A percentile compares a stretch with the other conserved stretches of the same genome.
phyloP scores from a whole-genome alignment of 2,888 invertebrate genomes.

The Marronus borbonicus region DNA sequence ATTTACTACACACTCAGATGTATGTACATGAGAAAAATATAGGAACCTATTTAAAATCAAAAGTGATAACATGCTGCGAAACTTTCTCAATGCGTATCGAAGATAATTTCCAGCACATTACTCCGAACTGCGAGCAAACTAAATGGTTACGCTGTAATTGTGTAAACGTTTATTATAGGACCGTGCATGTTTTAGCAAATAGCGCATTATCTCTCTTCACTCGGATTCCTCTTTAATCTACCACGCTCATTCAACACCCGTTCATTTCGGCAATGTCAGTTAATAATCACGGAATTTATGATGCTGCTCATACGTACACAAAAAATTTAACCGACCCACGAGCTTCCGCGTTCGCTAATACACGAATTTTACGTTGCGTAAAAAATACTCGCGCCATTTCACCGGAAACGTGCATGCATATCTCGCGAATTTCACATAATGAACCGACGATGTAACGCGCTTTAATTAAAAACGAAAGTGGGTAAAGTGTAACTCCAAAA shows the following conservation, averaged over 20 bases:
- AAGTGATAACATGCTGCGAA: no score
- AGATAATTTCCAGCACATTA: no score
- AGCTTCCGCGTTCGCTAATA: slow-evolving; percentile 13
- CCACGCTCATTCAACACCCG: not conserved
- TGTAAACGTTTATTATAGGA: no score
- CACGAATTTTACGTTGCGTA: not conserved
- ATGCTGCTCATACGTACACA: not conserved
- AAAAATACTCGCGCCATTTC: slow-evolving; percentile 27
- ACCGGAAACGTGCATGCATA: not conserved
- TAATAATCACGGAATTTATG: not conserved
- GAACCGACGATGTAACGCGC: not conserved
- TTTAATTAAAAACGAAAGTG: slow-evolving; percentile 26
- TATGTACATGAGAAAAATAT: no score
- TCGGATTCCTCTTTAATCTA: not conserved
- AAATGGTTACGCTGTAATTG: no score
- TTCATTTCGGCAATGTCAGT: not conserved
- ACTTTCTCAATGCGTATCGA: no score
- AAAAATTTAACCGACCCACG: slow-evolving; percentile 3
- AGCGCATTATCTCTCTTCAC: not conserved
- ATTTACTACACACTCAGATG: no score
- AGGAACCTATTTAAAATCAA: no score
- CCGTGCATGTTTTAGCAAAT: no score
- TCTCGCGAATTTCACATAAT: slow-evolving; percentile 19
- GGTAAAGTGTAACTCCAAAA: slow-evolving; percentile 23
- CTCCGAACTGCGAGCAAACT: no score